A percentile compares a stretch with the other conserved stretches of the same genome.
Conservation (phyloP, 2,888 invertebrate species). For the Pycnomerus fuliginosus region DNA sequence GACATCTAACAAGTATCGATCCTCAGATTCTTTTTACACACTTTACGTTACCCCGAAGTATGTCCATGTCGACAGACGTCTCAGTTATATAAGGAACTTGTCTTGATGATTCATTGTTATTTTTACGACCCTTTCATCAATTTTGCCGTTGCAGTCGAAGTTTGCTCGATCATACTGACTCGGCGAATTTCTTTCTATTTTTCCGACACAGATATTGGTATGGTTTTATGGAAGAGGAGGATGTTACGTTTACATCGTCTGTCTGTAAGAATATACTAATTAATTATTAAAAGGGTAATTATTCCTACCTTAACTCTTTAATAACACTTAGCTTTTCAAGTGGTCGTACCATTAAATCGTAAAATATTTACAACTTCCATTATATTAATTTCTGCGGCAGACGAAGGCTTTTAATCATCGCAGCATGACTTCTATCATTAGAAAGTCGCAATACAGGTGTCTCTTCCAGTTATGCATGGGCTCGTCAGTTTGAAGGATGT, state of each 20-base stretch:
- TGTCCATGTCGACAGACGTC: conserved; percentile 15
- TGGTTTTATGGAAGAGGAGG: no score
- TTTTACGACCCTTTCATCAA: conserved; percentile 20
- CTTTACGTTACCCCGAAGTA: conserved; percentile 12
- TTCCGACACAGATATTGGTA: conserved; percentile 8
- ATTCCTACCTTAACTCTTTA: no score
- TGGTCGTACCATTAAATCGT: no score
- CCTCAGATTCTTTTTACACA: conserved; percentile 23
- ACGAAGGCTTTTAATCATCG: no score
- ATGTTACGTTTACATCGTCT: no score
- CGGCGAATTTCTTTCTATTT: conserved; percentile 17
- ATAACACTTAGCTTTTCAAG: no score
- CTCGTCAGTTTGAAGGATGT: conserved; percentile 28
- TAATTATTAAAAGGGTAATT: no score
- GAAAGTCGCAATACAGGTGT: conserved; percentile 32
- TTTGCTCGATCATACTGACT: conserved; percentile 18
- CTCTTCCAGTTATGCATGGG: conserved; percentile 29
- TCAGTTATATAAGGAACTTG: conserved; percentile 19
- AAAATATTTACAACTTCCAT: no score
- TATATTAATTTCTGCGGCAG: no score
- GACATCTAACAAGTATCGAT: conserved; percentile 29
- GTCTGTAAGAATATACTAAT: no score
- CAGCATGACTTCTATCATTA: no score
- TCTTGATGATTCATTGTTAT: conserved; percentile 20
- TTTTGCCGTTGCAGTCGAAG: conserved; percentile 5